These are phyloP conservation scores for Columba livia DNA, from an alignment of 2,113 vertebrate genomes.

Conservation along the genomic window DNA sequence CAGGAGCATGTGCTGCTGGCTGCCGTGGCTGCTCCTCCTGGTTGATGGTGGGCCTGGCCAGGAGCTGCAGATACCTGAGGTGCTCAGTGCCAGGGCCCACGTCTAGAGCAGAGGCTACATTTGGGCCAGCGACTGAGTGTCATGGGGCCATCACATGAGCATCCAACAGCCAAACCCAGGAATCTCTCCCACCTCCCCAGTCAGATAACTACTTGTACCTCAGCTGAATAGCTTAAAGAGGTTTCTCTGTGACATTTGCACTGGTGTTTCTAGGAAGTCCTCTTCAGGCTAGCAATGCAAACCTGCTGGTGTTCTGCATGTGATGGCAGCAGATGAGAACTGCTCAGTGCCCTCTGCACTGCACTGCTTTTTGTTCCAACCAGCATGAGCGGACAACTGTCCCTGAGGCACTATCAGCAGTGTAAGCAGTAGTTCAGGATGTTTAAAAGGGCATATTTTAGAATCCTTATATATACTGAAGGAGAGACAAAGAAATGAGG, in stretches of 20 bases:
- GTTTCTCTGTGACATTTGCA: neutral
- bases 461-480: neutral
- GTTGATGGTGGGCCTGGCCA: accelerated
- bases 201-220: neutral
- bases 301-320: neutral
- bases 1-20: neutral
- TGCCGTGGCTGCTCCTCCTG: neutral
- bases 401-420: too few relatives aligned
- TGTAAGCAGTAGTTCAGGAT: neutral
- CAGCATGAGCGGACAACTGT: accelerated
- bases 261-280: neutral
- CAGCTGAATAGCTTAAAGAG: neutral
- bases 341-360: neutral
- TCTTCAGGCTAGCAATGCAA: neutral
- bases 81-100: accelerated
- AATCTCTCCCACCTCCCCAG: neutral
- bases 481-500: too few relatives aligned
- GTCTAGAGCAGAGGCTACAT: accelerated
- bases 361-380: neutral
- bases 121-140: neutral
- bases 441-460: neutral
- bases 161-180: too few relatives aligned
- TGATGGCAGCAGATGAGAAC: neutral
- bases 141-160: neutral
- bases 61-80: neutral